Conservation (phyloP, 1,140 invertebrate genomes). For the Bathynomus jamesi region DNA sequence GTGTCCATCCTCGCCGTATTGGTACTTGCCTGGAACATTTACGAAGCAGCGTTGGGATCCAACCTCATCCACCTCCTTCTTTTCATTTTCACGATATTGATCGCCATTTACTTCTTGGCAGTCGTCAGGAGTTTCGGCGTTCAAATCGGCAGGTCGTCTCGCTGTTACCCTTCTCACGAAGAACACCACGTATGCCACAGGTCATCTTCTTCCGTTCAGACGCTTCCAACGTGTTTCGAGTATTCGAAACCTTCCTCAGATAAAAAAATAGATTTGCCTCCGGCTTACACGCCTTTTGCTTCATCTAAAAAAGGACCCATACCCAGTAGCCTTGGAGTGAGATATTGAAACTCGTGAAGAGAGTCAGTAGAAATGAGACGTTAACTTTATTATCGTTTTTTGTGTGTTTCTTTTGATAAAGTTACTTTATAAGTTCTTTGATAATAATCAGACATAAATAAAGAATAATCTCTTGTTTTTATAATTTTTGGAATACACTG, state of each 20-base stretch:
- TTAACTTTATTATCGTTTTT: too few relatives aligned
- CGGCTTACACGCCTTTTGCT: not conserved
- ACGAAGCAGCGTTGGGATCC: not conserved
- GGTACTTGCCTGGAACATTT: not conserved
- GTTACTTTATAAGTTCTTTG: too few relatives aligned
- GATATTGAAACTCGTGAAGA: too few relatives aligned
- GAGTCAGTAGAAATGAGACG: too few relatives aligned
- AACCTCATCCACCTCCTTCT: not conserved
- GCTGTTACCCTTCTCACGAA: not conserved
- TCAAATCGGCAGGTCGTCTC: not conserved
- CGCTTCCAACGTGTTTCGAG: not conserved
- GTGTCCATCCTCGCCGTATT: not conserved
- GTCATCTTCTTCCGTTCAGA: not conserved
- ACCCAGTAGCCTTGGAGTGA: not conserved
- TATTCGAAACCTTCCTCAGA: not conserved
- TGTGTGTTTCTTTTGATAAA: too few relatives aligned
- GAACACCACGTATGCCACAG: not conserved
- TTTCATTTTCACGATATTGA: not conserved
- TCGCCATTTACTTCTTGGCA: not conserved
- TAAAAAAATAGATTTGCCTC: not conserved
- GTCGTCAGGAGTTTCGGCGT: not conserved
- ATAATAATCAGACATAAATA: too few relatives aligned
- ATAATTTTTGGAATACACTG: too few relatives aligned
- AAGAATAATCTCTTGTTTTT: too few relatives aligned
- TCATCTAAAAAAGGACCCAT: not conserved